Conservation (phyloP, 2,888 invertebrate genomes). For the Therioaphis trifolii region DNA sequence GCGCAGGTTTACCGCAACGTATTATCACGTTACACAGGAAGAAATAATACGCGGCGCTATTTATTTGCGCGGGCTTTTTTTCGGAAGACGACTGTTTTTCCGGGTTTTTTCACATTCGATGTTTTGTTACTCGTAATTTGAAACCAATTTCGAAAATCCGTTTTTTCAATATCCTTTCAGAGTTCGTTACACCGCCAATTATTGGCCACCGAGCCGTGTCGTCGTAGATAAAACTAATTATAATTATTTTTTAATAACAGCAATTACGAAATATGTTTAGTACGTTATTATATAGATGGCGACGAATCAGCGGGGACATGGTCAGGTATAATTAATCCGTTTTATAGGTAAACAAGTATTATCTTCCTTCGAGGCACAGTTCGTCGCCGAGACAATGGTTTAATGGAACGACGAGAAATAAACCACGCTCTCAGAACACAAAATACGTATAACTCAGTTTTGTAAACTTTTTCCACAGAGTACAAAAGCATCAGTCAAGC, state of each 20-base stretch:
- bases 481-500: not conserved
- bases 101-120: not conserved
- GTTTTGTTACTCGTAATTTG: not conserved
- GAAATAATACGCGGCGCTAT: too few relatives aligned
- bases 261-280: not conserved
- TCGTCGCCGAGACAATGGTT: not conserved
- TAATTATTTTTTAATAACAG: slow-evolving; percentile 9
- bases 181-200: not conserved
- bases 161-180: not conserved
- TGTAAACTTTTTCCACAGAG: not conserved
- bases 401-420: not conserved
- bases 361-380: not conserved
- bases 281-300: not conserved
- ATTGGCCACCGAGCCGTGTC: not conserved
- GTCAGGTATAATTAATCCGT: not conserved
- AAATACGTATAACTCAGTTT: not conserved
- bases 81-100: not conserved
- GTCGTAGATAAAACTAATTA: not conserved
- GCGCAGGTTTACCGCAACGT: too few relatives aligned
- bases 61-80: not conserved
- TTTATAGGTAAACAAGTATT: not conserved
- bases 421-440: not conserved
- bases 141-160: not conserved
- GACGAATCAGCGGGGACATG: not conserved
- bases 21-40: too few relatives aligned